A percentile compares a stretch with the other conserved stretches of the same genome.
Conservation (phyloP, 2,888 invertebrate genomes). For the Andrena hattorfiana region DNA sequence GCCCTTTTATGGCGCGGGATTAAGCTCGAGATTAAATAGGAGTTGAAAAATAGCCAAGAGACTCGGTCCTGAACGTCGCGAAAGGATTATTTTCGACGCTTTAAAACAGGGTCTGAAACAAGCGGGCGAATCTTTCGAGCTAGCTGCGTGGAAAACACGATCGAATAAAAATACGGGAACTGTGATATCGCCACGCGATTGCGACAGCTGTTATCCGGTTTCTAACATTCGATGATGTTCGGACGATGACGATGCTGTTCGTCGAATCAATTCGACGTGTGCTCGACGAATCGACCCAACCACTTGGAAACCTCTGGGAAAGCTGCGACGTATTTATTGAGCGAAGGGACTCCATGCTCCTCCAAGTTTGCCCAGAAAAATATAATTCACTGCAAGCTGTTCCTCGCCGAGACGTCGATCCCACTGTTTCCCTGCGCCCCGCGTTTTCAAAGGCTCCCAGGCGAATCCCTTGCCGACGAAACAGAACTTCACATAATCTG, state of each 20-base stretch:
- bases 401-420: no score
- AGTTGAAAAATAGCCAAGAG: not conserved
- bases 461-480: not conserved
- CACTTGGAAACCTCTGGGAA: slow-evolving; percentile 29
- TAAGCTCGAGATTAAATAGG: slow-evolving; percentile 1
- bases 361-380: not conserved
- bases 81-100: not conserved
- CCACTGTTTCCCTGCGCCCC: not conserved
- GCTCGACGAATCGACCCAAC: slow-evolving; percentile 36
- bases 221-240: slow-evolving; percentile 44
- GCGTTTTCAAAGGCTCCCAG: slow-evolving; percentile 35
- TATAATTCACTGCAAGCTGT: slow-evolving; percentile 1
- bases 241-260: not conserved
- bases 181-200: not conserved
- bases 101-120: not conserved
- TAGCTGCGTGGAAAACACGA: not conserved
- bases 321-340: slow-evolving; percentile 30
- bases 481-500: not conserved
- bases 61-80: not conserved
- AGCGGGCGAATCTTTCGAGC: not conserved
- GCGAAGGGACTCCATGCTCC: not conserved
- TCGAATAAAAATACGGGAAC: no score
- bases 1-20: not conserved
- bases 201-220: slow-evolving; percentile 28
- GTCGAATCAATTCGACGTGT: slow-evolving; percentile 53